A percentile compares a stretch with the other conserved stretches of the same genome.
These are phyloP conservation scores for Chironomus tepperi DNA, from an alignment of 1,140 invertebrate species.

Conservation along the genomic window DNA sequence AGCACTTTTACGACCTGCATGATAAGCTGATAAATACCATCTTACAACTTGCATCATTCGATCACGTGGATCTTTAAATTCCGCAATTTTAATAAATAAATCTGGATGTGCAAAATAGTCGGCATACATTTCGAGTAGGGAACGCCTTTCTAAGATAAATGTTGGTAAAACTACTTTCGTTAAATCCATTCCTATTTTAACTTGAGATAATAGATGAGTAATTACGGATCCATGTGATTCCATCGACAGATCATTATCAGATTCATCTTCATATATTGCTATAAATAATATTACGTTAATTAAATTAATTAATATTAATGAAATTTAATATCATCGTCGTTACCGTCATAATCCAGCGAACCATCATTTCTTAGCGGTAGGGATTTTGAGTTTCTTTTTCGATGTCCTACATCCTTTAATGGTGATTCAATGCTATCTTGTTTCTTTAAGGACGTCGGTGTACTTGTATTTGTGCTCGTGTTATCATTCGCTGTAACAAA, in stretches of 20 bases:
- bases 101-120: conserved; percentile 98
- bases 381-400: conserved; percentile 27
- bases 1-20: conserved; percentile 87
- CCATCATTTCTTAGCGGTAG: conserved; percentile 50
- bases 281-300: conserved; percentile 36
- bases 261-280: conserved; percentile 82
- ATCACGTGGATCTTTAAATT: conserved; percentile 71
- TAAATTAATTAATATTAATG: background rate
- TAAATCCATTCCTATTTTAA: conserved; percentile 97
- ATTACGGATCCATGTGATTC: conserved; percentile 92
- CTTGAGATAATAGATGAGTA: conserved; percentile 87
- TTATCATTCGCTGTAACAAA: background rate
- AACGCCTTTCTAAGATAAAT: conserved; percentile 90
- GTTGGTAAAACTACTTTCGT: conserved; percentile 96
- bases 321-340: conserved; percentile 26
- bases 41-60: conserved; percentile 86
- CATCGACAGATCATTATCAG: conserved; percentile 78
- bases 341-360: conserved; percentile 61
- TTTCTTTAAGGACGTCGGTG: conserved; percentile 7
- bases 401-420: conserved; percentile 13
- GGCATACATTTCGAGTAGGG: conserved; percentile 94
- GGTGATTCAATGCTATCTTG: conserved; percentile 15
- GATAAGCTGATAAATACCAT: conserved; percentile 96
- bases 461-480: background rate
- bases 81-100: conserved; percentile 84